Conservation (phyloP, 2,888 invertebrate genomes). For the Gnatocerus cornutus region DNA sequence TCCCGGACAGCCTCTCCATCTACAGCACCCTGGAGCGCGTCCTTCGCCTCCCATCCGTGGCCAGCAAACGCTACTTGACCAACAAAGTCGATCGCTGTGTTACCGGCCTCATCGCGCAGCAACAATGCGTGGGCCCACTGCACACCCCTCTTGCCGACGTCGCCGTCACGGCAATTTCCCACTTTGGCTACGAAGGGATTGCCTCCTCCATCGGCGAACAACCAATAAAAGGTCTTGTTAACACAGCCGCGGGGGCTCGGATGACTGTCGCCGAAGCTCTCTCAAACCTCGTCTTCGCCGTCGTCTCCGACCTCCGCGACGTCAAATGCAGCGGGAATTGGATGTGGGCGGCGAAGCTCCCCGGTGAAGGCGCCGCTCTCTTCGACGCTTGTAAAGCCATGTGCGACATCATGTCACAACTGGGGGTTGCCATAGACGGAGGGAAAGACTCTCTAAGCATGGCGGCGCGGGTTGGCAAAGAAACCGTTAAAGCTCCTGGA, state of each 20-base stretch:
- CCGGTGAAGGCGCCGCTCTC: conserved; percentile 92
- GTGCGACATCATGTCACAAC: conserved; percentile 85
- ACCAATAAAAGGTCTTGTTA: conserved; percentile 92
- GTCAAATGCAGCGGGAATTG: conserved; percentile 99
- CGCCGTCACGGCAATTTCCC: conserved; percentile 90
- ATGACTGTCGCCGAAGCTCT: conserved; percentile 96
- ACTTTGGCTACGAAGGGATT: conserved; percentile 87
- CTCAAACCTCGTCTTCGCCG: conserved; percentile 89
- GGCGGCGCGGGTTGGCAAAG: conserved; percentile 88
- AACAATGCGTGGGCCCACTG: conserved; percentile 97
- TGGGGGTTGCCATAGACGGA: conserved; percentile 95
- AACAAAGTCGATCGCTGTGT: conserved; percentile 98
- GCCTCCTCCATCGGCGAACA: conserved; percentile 98
- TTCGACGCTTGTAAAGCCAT: conserved; percentile 91
- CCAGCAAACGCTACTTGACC: conserved; percentile 95
- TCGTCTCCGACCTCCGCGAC: conserved; percentile 81
- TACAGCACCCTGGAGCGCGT: conserved; percentile 84
- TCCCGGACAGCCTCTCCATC: conserved; percentile 73
- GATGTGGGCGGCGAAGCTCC: conserved; percentile 99
- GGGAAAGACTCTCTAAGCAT: conserved; percentile 98
- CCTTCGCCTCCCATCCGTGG: conserved; percentile 90
- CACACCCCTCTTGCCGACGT: conserved; percentile 97
- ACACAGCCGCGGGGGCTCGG: conserved; percentile 90
- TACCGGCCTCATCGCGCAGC: conserved; percentile 95
- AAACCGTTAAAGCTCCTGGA: conserved; percentile 85